Conservation (phyloP, 2,113 vertebrate species). For the Psophia crepitans region DNA sequence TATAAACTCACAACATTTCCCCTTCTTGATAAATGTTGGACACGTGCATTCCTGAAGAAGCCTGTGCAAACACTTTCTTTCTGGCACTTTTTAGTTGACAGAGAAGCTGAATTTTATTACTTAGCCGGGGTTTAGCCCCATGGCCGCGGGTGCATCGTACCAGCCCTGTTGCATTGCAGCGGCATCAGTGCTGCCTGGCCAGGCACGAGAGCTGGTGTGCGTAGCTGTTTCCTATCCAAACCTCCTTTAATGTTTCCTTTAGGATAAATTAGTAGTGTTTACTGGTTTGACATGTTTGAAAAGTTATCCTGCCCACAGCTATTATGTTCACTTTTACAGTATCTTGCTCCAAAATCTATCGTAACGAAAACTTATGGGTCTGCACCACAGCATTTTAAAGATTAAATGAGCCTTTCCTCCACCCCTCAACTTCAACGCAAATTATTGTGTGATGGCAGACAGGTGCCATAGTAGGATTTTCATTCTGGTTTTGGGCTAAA, state of each 20-base stretch:
- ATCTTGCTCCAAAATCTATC: not conserved
- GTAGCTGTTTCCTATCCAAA: not conserved
- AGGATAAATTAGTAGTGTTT: conserved; percentile 1
- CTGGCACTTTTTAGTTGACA: not conserved
- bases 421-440: not conserved
- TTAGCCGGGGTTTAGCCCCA: not conserved
- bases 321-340: conserved; percentile 13
- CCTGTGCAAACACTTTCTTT: accelerated
- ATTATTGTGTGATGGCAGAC: not conserved
- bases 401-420: not conserved
- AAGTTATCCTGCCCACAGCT: not conserved
- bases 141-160: not conserved
- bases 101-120: not conserved
- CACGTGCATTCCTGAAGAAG: not conserved
- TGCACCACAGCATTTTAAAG: not conserved
- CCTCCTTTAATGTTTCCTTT: not conserved
- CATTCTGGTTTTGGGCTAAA: conserved; percentile 43
- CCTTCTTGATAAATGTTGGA: not conserved
- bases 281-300: not conserved
- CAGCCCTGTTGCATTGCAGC: not conserved
- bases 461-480: conserved; percentile 24
- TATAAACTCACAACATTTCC: not conserved
- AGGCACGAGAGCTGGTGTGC: not conserved
- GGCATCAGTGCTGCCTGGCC: not conserved
- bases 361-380: conserved; percentile 5